phyloP scores from a whole-genome alignment of 1,140 invertebrate genomes.

The Calosoma granatense region DNA sequence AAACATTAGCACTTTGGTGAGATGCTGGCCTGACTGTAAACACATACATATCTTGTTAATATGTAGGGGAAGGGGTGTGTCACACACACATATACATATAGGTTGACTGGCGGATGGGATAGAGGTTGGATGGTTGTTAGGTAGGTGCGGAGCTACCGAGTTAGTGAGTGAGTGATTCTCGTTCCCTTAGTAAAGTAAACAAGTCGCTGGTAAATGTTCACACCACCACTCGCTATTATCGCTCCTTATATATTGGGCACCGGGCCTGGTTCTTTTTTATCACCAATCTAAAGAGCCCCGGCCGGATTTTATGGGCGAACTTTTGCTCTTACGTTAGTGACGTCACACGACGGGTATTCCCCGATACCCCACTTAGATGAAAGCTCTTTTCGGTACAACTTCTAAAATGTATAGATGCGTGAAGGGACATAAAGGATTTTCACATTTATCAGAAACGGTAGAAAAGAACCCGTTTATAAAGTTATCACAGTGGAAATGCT shows the following conservation, averaged over 20 bases:
- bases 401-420: not conserved
- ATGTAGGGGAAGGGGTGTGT: not conserved
- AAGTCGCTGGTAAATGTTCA: not conserved
- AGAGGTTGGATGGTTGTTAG: not conserved
- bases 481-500: not conserved
- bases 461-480: not conserved
- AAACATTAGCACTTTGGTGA: not conserved
- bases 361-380: not conserved
- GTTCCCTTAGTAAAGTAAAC: not conserved
- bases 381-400: not conserved
- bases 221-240: not conserved
- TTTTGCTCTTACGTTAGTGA: not conserved
- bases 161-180: not conserved
- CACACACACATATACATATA: too few species aligned
- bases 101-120: too few species aligned
- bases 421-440: not conserved
- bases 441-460: not conserved
- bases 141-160: not conserved
- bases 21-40: not conserved
- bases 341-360: not conserved
- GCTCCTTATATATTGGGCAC: not conserved
- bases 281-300: not conserved
- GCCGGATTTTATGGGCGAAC: not conserved
- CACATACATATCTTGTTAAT: not conserved
- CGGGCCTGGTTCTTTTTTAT: not conserved